Conservation (phyloP, 1,140 invertebrate genomes). For the Drosophila azteca region DNA sequence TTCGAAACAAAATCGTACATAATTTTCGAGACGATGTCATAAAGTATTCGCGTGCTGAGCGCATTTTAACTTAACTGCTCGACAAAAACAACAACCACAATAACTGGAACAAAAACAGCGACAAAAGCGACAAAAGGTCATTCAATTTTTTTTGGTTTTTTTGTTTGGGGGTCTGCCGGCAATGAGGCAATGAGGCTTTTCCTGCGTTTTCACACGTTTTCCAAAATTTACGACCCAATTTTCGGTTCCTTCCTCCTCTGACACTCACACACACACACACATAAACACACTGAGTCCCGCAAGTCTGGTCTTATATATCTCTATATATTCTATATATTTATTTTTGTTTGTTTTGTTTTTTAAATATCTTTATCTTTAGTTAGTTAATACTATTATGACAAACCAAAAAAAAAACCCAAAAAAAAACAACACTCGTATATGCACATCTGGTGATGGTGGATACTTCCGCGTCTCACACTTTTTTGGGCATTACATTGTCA, state of each 20-base stretch:
- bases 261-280: conserved; percentile 22
- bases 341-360: too few relatives aligned
- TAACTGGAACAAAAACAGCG: conserved; percentile 48
- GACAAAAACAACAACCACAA: conserved; percentile 28
- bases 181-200: conserved; percentile 79
- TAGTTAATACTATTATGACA: too few relatives aligned
- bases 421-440: background rate
- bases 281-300: background rate
- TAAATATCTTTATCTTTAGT: too few relatives aligned
- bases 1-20: conserved; percentile 48
- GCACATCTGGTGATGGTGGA: conserved; percentile 11
- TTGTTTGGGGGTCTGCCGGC: conserved; percentile 4
- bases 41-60: conserved; percentile 75
- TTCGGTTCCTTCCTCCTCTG: conserved; percentile 25
- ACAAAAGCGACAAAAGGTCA: conserved; percentile 58
- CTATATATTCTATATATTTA: too few relatives aligned
- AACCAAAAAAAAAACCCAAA: too few relatives aligned
- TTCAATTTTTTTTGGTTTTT: conserved; percentile 57
- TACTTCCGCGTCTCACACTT: conserved; percentile 46
- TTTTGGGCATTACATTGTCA: conserved; percentile 42
- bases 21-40: conserved; percentile 72
- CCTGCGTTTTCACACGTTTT: conserved; percentile 80
- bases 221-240: conserved; percentile 75
- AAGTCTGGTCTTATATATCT: too few relatives aligned
- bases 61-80: conserved; percentile 59